Conservation (phyloP, 2,113 vertebrate genomes). For the Oryzias melastigma region DNA sequence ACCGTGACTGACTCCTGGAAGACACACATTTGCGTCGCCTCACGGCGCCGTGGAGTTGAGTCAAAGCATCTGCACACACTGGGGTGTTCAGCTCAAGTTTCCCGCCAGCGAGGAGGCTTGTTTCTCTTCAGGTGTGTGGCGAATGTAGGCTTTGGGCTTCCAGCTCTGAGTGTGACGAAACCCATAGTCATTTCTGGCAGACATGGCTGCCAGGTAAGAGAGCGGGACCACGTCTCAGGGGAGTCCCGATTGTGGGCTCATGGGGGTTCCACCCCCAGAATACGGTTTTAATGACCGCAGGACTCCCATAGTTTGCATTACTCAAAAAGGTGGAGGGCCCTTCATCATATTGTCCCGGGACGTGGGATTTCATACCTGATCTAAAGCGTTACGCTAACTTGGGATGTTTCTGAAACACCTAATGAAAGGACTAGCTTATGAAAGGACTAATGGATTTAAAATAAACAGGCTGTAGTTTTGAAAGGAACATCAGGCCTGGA, state of each 20-base stretch:
- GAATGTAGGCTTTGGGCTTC: constrained; percentile 9
- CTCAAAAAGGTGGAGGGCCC: neutral
- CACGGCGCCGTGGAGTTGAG: constrained; percentile 33
- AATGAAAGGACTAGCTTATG: too few species aligned
- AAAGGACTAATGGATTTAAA: too few species aligned
- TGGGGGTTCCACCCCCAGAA: neutral
- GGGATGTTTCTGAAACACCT: too few species aligned
- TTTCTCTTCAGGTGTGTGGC: constrained; percentile 47
- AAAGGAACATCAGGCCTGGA: constrained; percentile 8
- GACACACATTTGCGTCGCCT: constrained; percentile 54
- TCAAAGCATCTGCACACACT: constrained; percentile 61
- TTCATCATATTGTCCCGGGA: too few species aligned
- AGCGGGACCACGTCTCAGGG: constrained; percentile 17
- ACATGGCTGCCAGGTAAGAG: constrained; percentile 18
- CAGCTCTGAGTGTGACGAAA: constrained; percentile 61
- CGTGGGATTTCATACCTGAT: neutral
- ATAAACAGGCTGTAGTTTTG: neutral
- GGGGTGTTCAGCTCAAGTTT: constrained; percentile 42
- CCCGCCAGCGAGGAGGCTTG: constrained; percentile 6
- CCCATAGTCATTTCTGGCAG: constrained; percentile 54
- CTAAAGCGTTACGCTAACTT: too few species aligned
- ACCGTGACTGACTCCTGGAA: constrained; percentile 56
- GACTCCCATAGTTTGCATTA: neutral
- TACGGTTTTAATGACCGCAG: neutral
- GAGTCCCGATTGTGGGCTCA: constrained; percentile 24